Percentiles rank a stretch among this genome's conserved stretches.
Conservation (phyloP, 2,113 vertebrate genomes). For the Platycercus adscitus region DNA sequence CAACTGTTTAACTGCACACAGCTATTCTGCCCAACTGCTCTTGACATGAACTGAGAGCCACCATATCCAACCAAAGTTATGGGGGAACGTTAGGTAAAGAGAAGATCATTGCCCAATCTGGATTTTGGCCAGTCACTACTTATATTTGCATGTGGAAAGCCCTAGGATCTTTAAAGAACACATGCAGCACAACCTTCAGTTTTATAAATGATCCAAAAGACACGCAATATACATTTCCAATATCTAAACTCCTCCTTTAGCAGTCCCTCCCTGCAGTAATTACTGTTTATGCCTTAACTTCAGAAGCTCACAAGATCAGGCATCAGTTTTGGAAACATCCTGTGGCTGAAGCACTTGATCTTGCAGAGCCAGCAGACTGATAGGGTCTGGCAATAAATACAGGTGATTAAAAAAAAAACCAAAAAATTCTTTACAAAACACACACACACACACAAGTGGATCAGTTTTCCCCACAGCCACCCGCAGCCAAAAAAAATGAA, state of each 20-base stretch:
- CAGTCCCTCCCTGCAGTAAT: conserved; percentile 58
- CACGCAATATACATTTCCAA: background rate
- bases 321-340: conserved; percentile 68
- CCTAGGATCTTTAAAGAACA: background rate
- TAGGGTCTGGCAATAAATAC: background rate
- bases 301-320: conserved; percentile 53
- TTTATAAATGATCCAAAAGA: conserved; percentile 7
- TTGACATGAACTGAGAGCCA: background rate
- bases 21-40: background rate
- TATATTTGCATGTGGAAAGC: background rate
- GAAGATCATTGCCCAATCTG: background rate
- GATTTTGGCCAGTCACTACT: background rate
- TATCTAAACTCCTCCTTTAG: conserved; percentile 24
- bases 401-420: background rate
- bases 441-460: accelerated
- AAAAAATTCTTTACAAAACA: background rate
- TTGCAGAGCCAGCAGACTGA: conserved; percentile 40
- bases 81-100: background rate
- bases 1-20: conserved; percentile 12
- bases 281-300: conserved; percentile 63
- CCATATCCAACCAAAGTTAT: background rate
- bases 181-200: background rate
- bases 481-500: background rate
- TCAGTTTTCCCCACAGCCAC: background rate
- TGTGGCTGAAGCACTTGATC: conserved; percentile 45